Base-by-base conservation (phyloP, 2,888 invertebrate genomes). In the Ectropis crepuscularia region DNA sequence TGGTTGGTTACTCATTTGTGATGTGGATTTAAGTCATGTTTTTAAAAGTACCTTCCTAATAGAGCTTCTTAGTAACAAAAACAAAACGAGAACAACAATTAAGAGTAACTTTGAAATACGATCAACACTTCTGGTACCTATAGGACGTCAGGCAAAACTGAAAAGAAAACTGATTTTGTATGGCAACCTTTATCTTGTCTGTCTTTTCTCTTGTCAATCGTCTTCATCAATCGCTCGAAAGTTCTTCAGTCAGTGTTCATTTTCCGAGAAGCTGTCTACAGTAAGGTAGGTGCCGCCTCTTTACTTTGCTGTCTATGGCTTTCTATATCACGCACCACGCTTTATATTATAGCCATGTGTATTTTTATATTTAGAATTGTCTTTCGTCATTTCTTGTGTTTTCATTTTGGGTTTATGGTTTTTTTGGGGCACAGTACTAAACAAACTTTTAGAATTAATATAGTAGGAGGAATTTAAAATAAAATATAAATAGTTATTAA, bases 211-310 rank as follows among this genome's bases (percentile, higher is more conserved):
- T 75, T 65, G 74, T 74, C 75, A 73, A 76, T 65, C 68, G 64
- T 58, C 72, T 67, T 71, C 61, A 59, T 59, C 9, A 43, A 55
- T 42, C 48, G 55, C 60, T 55, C 61, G 61, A 67, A 28, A 49
- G 68, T 61, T 69, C 63, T 74, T 67, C 71, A 66, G 61, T 74
- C 38, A 65, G 75, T 76, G 74, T 68, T 71, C 66, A 47, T 73
- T 73, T 72, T 71, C 71, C 59, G 63, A 69, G 83, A 85, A 72
- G 85, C 85, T 80, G 86, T 74, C 83, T 84, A 74, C 84, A 69
- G 70, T 62, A 88, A 91, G 91, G 91, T 91, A 91, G 90, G 90
- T 90, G 80, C 79, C 61, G 76, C 71, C 72, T 72, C 72, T 71
- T 76, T 82, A 73, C 74, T 72, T 77, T 74, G 84, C 82, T 82